Base-by-base conservation (phyloP, 2,113 vertebrate genomes). In the Pygoscelis antarcticus region DNA sequence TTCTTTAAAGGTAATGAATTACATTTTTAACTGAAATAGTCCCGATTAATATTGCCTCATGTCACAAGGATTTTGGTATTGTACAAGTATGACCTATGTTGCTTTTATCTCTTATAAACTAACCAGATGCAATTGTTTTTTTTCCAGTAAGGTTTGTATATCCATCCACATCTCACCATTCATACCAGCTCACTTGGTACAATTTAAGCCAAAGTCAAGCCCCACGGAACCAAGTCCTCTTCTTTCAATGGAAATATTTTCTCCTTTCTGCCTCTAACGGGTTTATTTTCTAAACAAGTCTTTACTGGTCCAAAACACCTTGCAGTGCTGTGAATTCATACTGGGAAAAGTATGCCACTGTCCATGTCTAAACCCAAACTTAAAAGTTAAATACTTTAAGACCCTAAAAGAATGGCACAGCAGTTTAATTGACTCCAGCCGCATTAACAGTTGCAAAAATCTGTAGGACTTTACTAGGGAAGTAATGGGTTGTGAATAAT, bases 1-100 rank as follows among this genome's bases (percentile, higher is more conserved):
- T 96, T 95, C 86, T 97, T 97, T 89, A 97, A 91, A 94, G 55
- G 46, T 42, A 90, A 97, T 89, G 60, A 94, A 81, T 77, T 95
- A 75, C 34, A 75, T 89, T 97, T 97, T 94, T 90, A 97, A 89
- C 81, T 90, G 22, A 96, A 97, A 80, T 66, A 89, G 66, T n/a
- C 83, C 69, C 12, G 91, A 90, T 95, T 92, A 95, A 90, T 95
- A 90, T 72, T 93, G 91, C 74, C 88, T 96, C 66, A 64, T 42
- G 71, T 96, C 86, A 96, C 49, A 94, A 95, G 95, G 64, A 90
- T 93, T 97, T 87, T 87, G 78, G 47, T 89, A 55, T 44, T 78
- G 80, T 94, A 85, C 65, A 97, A 74, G 84, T 94, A 76, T 85
- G 52, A 87, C 62, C 77, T 77, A 44, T 66, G 47, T 55, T 95